Conservation (phyloP, 2,888 invertebrate species). For the Lydus trimaculatus region DNA sequence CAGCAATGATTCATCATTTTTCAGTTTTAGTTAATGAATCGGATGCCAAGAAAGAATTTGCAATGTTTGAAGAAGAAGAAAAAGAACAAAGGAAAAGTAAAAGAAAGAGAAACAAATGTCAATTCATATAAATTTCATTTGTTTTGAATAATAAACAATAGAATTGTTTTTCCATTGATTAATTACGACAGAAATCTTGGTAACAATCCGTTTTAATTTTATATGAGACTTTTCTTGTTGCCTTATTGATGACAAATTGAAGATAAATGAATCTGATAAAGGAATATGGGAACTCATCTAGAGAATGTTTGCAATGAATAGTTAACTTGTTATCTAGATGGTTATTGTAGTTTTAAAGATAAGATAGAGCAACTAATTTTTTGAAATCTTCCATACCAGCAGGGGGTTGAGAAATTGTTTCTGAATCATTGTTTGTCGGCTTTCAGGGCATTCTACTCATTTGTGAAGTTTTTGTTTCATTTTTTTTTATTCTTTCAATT, state of each 20-base stretch:
- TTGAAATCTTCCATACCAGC: background rate
- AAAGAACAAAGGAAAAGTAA: conserved; percentile 31
- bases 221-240: background rate
- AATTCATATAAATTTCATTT: conserved; percentile 54
- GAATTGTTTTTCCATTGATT: conserved; percentile 4
- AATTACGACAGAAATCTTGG: conserved; percentile 7
- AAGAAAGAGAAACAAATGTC: conserved; percentile 48
- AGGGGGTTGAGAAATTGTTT: conserved; percentile 3
- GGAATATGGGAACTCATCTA: conserved; percentile 4
- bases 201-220: conserved; percentile 1
- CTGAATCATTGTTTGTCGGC: background rate
- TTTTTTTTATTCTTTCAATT: background rate
- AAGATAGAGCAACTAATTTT: background rate
- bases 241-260: conserved; percentile 4
- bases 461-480: background rate
- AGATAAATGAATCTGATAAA: conserved; percentile 6
- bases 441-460: background rate
- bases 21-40: background rate
- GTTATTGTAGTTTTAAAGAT: conserved; percentile 2
- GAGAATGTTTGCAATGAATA: background rate
- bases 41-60: background rate
- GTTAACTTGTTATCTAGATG: conserved; percentile 3
- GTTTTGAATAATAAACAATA: conserved; percentile 48
- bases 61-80: background rate
- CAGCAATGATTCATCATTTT: background rate